A percentile compares a stretch with the other conserved stretches of the same genome.
These are phyloP conservation scores for Heterocephalus glaber DNA, from an alignment of 2,113 vertebrate species.

Conservation along the genomic window DNA sequence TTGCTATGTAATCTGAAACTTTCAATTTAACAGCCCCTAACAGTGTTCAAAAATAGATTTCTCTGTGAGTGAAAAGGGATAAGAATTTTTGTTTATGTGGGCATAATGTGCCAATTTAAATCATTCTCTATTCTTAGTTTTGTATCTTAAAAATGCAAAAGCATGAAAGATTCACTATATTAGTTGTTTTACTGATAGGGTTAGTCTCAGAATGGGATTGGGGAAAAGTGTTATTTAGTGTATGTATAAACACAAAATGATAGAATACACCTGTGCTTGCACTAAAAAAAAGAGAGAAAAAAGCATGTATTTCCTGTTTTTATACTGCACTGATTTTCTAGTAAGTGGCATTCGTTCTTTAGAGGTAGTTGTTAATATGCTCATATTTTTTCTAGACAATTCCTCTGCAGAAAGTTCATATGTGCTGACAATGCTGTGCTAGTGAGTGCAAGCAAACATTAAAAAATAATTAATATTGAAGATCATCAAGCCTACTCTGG, in stretches of 20 bases:
- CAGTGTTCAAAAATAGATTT: slow-evolving; percentile 3
- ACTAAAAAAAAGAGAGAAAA: background rate
- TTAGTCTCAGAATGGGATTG: background rate
- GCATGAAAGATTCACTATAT: background rate
- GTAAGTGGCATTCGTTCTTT: background rate
- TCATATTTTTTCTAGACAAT: background rate
- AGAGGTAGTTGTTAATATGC: background rate
- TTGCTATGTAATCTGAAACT: background rate
- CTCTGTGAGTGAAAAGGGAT: background rate
- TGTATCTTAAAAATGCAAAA: background rate
- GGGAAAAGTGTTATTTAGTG: background rate
- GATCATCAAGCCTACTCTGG: background rate
- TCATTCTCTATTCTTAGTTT: background rate
- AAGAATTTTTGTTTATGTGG: slow-evolving; percentile 22
- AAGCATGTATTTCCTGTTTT: background rate
- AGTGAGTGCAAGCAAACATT: background rate
- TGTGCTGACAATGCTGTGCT: background rate
- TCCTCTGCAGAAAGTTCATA: background rate
- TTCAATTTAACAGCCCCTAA: background rate
- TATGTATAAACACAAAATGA: background rate
- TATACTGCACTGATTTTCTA: background rate
- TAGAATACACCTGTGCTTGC: background rate
- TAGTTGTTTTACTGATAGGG: background rate
- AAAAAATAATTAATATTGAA: background rate
- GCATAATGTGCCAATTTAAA: background rate